Base-by-base conservation (phyloP, 2,888 invertebrate genomes). In the Noctua fimbriata region DNA sequence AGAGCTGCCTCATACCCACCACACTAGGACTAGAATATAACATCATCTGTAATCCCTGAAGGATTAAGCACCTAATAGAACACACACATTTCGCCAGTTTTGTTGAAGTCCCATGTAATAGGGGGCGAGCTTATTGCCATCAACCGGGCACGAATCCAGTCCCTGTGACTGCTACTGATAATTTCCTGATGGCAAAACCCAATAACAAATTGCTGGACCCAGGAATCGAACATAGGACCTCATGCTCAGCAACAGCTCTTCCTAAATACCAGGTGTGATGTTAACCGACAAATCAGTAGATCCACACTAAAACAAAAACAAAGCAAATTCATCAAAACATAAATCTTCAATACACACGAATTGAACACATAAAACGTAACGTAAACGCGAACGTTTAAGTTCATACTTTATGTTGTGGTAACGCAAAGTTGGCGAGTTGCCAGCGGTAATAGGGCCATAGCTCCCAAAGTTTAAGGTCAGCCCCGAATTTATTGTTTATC, bases 391-490 rank as follows among this genome's bases (percentile, higher is more conserved):
- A 73, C 72, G 78, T 81, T 81, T 85, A 84, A 87, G 78, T 85
- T 82, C 75, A 52, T 84, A 82, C 78, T 89, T 84, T 89, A 87
- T 81, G 86, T 83, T 75, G 79, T 82, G 83, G 81, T 82, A 76
- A 78, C 74, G 36, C 55, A 36, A 72, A 78, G 72, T 86, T 89
- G 91, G 91, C 89, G 78, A 76, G 6, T 66, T 83, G 90, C 91
- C 91, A 85, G 79, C 70, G 58, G 73, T 87, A 87, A 88, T 83
- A 86, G 73, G 81, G 79, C 73, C 71, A 79, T 91, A 88, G 85
- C 86, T 88, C 81, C 76, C 73, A 69, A 90, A 89, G 89, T 89
- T 89, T 84, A 89, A 89, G 89, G 89, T 87, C 84, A 86, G 47
- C 60, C 67, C 65, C 28, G 58, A 79, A 89, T 89, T 87, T 87